These are phyloP conservation scores for Coptodon bakossiorum DNA, from an alignment of 2,113 vertebrate species.

Conservation along the genomic window DNA sequence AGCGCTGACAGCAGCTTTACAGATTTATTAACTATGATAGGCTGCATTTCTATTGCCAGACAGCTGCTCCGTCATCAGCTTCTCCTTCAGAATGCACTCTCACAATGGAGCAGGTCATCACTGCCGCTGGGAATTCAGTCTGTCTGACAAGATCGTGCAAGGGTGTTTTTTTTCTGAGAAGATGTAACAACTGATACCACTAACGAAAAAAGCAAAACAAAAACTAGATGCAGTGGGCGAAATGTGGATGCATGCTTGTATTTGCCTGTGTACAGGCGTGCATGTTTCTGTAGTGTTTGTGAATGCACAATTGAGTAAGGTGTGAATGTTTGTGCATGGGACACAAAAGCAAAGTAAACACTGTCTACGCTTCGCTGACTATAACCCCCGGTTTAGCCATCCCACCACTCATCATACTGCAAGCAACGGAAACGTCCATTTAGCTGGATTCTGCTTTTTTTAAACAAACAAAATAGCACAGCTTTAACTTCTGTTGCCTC, in stretches of 20 bases:
- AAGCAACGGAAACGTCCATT: neutral
- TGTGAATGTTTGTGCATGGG: neutral
- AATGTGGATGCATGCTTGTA: neutral
- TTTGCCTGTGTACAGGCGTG: neutral
- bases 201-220: neutral
- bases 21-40: neutral
- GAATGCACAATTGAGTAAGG: neutral
- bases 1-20: neutral
- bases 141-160: neutral
- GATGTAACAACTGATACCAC: neutral
- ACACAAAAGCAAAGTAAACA: slow-evolving; percentile 50
- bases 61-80: neutral
- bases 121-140: neutral
- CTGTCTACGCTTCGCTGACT: neutral
- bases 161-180: neutral
- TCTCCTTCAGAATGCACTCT: neutral
- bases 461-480: neutral
- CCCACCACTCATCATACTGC: slow-evolving; percentile 12
- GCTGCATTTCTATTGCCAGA: neutral
- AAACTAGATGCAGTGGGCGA: neutral
- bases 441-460: neutral
- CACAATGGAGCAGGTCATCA: neutral
- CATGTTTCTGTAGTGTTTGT: neutral
- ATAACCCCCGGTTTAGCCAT: neutral
- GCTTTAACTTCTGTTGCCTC: neutral